These are phyloP conservation scores for Dermochelys coriacea DNA, from an alignment of 2,797 vertebrate species.

Conservation along the genomic window DNA sequence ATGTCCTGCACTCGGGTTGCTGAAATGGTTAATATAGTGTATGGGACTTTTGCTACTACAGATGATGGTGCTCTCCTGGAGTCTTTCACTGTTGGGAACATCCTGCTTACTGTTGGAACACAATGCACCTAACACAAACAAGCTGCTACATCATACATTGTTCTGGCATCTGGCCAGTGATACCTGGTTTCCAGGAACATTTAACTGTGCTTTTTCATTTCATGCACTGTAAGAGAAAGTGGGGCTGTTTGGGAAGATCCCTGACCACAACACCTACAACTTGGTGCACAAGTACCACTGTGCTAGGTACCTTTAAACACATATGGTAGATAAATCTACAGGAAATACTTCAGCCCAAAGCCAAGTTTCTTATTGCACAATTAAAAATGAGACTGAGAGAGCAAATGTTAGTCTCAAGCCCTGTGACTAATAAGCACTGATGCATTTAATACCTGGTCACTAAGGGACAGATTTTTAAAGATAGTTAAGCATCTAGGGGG, in stretches of 20 bases:
- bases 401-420: neutral
- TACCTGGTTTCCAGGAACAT: neutral
- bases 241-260: neutral
- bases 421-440: too few species aligned
- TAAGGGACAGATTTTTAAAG: too few species aligned
- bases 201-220: neutral
- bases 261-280: neutral
- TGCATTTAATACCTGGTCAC: neutral
- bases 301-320: neutral
- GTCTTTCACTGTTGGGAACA: neutral
- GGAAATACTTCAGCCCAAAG: neutral
- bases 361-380: neutral
- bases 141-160: neutral
- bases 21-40: neutral
- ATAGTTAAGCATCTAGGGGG: too few species aligned
- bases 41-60: neutral
- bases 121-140: neutral
- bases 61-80: neutral
- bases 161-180: neutral
- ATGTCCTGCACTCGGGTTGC: neutral
- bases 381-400: neutral
- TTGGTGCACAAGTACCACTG: neutral
- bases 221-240: neutral
- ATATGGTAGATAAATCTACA: neutral
- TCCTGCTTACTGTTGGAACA: neutral